Base-by-base conservation (phyloP, 2,797 vertebrate genomes). In the Liasis olivaceus region DNA sequence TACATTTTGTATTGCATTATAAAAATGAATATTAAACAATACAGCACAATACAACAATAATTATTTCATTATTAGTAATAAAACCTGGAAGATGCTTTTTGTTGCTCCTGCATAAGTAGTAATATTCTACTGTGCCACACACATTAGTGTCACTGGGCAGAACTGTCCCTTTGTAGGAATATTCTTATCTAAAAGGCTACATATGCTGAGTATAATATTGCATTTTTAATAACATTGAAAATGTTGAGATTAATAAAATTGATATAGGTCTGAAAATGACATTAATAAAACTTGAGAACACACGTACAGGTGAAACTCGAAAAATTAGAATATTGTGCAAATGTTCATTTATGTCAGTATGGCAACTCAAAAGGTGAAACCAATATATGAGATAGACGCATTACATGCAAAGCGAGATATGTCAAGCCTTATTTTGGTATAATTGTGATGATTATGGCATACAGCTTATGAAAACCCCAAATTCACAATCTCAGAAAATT, bases 1-100 rank as follows among this genome's bases (percentile, higher is more conserved):
- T 96, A 97, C 97, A 96, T 96, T 96, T 97, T 96, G 95, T 95
- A 89, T 64, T 97, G 97, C 96, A 97, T 98, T 98, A 99, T 98
- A 98, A 99, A 98, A 98, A 98, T 95, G 98, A 97, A 97, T 98
- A 97, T 95, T 97, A 97, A 98, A 98, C 98, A 98, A 98, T 97
- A 98, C 98, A 97, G 94, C 97, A 98, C 97, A 98, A 98, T 97
- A 98, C 97, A 97, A 98, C 98, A 93, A 97, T 95, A 96, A 97
- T 96, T 95, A 95, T 95, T 98, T 97, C 97, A 64, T 63, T 96
- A 97, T 95, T 91, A 94, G 95, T 91, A 96, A 96, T 91, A 95
- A 94, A 95, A 94, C 93, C 89, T 95, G 95, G 93, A 96, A 96
- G 94, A 96, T 95, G 89, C 95, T 95, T 97, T 87, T 95, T 95